These are phyloP conservation scores for Eupithecia tripunctaria DNA, from an alignment of 2,888 invertebrate genomes.

Conservation along the genomic window DNA sequence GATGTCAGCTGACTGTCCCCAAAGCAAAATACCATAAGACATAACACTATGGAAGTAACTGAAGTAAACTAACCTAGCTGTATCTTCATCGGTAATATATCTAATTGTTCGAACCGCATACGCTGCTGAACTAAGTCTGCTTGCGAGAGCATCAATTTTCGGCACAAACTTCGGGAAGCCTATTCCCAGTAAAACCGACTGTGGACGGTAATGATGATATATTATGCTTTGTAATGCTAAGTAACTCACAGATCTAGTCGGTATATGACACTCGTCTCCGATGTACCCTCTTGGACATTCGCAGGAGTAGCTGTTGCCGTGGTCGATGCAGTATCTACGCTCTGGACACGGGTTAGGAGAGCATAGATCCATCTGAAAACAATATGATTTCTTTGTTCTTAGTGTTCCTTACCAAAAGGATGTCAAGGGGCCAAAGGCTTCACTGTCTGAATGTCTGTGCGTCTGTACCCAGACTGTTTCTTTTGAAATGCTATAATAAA, in stretches of 20 bases:
- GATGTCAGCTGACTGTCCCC: no score
- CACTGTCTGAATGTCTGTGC: not conserved
- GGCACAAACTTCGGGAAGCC: no score
- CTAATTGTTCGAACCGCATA: no score
- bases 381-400: not conserved
- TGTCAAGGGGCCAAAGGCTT: not conserved
- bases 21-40: no score
- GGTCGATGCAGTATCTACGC: constrained; percentile 88
- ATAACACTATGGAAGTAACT: no score
- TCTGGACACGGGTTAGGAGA: constrained; percentile 88
- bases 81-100: no score
- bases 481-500: not conserved
- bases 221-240: not conserved
- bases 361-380: constrained; percentile 86
- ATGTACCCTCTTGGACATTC: constrained; percentile 89
- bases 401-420: not conserved
- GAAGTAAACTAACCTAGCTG: no score
- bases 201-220: no score
- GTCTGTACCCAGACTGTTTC: not conserved
- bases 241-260: constrained; percentile 85
- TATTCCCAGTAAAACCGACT: no score
- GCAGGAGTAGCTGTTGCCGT: constrained; percentile 89
- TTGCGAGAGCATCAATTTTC: no score
- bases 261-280: constrained; percentile 88
- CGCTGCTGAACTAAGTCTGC: no score